Conservation (phyloP, 2,113 vertebrate species). For the Alethe castanea region DNA sequence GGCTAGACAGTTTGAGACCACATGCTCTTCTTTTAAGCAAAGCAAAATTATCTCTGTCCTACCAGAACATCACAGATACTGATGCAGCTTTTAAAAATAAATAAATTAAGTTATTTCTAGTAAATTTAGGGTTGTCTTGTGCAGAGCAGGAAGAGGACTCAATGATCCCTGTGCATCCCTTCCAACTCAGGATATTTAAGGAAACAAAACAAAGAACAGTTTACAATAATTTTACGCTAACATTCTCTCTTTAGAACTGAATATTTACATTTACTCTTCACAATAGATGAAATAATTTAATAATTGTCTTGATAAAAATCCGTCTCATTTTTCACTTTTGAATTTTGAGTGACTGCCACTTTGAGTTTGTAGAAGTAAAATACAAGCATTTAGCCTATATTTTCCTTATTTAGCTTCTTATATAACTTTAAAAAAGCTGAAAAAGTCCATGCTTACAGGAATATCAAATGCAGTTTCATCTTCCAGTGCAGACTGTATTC, state of each 20-base stretch:
- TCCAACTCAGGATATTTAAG: not conserved
- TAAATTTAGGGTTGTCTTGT: not conserved
- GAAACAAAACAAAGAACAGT: not conserved
- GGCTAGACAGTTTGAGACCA: not conserved
- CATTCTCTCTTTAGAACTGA: not conserved
- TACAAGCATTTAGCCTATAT: not conserved
- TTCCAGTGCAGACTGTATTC: slow-evolving; percentile 87
- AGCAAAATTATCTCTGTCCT: not conserved
- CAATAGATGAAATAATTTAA: not conserved
- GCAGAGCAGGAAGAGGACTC: not conserved
- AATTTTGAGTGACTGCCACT: not conserved
- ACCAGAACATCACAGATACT: not conserved
- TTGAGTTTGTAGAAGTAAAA: not conserved
- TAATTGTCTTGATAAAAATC: not conserved
- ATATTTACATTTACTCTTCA: not conserved
- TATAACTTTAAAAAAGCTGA: rapidly evolving
- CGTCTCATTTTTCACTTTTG: not conserved
- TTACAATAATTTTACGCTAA: not conserved
- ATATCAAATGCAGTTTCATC: slow-evolving; percentile 87
- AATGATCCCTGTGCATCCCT: not conserved
- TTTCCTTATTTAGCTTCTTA: not conserved
- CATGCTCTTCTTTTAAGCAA: not conserved
- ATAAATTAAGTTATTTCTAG: not conserved
- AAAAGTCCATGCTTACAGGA: slow-evolving; percentile 77
- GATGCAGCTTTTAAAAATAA: not conserved